Evolutionary conservation across 2,888 invertebrate species (phyloP).

Genomic region (Bombylius major): DNA sequence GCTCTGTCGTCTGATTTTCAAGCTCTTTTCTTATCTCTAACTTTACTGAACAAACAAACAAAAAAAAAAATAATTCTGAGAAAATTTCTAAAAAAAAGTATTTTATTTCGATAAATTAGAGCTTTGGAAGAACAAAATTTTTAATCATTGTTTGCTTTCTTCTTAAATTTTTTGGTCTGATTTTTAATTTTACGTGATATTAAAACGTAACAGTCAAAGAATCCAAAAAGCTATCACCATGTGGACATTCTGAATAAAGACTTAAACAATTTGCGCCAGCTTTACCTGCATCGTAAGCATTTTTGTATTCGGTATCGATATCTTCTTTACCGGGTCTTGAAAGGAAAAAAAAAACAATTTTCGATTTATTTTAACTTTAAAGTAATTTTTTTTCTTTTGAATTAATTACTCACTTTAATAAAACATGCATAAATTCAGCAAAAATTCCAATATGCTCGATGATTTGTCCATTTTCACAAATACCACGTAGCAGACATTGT

Average conservation of each 20-base stretch:
- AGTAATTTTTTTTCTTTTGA: not conserved
- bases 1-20: too few species aligned
- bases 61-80: too few species aligned
- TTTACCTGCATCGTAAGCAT: slow-evolving; percentile 36
- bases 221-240: slow-evolving; percentile 49
- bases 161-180: too few species aligned
- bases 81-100: too few species aligned
- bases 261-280: slow-evolving; percentile 42
- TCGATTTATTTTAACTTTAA: not conserved
- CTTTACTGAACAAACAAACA: too few species aligned
- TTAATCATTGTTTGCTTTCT: too few species aligned
- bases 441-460: slow-evolving; percentile 25
- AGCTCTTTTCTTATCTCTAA: too few species aligned
- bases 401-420: slow-evolving; percentile 23
- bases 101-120: too few species aligned
- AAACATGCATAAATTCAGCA: slow-evolving; percentile 24
- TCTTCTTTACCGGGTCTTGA: slow-evolving; percentile 25
- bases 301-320: slow-evolving; percentile 41
- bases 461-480: slow-evolving; percentile 30
- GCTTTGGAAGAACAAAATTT: too few species aligned
- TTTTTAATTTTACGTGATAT: too few species aligned
- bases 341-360: not conserved
- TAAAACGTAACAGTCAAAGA: slow-evolving; percentile 7
- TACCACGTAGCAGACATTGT: slow-evolving; percentile 26
- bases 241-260: slow-evolving; percentile 46